These are phyloP conservation scores for Hanleya hanleyi DNA, from an alignment of 2,888 invertebrate species.

Conservation along the genomic window DNA sequence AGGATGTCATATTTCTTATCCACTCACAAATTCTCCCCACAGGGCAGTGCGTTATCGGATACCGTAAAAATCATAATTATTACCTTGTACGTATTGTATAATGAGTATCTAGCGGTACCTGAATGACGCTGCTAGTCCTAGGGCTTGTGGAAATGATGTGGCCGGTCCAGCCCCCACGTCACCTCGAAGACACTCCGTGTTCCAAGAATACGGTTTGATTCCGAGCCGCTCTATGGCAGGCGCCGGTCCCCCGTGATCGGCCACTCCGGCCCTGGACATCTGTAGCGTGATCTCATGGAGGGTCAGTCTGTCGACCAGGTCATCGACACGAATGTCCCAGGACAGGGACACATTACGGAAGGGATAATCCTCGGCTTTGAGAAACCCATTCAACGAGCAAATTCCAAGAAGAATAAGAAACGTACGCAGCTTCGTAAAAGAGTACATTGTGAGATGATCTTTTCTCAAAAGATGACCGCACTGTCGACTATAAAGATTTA, in stretches of 20 bases:
- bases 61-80: background rate
- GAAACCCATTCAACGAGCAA: too few relatives aligned
- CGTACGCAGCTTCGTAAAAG: too few relatives aligned
- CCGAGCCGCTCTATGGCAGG: constrained; percentile 62
- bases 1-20: too few relatives aligned
- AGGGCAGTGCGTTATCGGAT: background rate
- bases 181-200: constrained; percentile 68
- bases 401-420: too few relatives aligned
- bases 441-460: too few relatives aligned
- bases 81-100: background rate
- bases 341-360: constrained; percentile 62
- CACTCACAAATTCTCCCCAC: too few relatives aligned
- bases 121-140: constrained; percentile 69
- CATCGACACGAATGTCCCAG: constrained; percentile 63
- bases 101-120: constrained; percentile 45
- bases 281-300: constrained; percentile 60
- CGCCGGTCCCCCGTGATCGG: constrained; percentile 53
- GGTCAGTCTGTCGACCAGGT: constrained; percentile 61
- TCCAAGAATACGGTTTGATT: constrained; percentile 65
- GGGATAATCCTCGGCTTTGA: too few relatives aligned
- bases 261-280: constrained; percentile 54
- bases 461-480: too few relatives aligned
- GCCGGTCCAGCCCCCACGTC: constrained; percentile 63
- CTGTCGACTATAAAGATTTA: too few relatives aligned
- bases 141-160: constrained; percentile 68